These are phyloP conservation scores for Hucho hucho DNA, from an alignment of 2,113 vertebrate species.

Conservation along the genomic window DNA sequence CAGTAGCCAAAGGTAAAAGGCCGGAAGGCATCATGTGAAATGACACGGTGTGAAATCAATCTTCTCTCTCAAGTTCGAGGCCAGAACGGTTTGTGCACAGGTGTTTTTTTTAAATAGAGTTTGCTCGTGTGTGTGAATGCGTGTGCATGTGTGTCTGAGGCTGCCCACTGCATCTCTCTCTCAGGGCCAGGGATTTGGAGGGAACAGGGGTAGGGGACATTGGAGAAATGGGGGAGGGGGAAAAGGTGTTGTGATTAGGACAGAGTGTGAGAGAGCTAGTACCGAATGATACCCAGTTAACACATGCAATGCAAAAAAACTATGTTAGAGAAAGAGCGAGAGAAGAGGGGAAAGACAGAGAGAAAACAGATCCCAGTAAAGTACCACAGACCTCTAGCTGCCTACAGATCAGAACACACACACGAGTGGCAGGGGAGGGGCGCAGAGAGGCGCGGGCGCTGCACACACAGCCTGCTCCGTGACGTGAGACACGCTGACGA, in stretches of 20 bases:
- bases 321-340: slow-evolving; percentile 67
- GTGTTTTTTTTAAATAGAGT: slow-evolving; percentile 19
- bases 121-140: not conserved
- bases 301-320: slow-evolving; percentile 92
- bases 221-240: slow-evolving; percentile 63
- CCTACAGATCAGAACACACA: slow-evolving; percentile 94
- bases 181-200: slow-evolving; percentile 54
- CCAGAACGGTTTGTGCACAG: slow-evolving; percentile 11
- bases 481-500: slow-evolving; percentile 75
- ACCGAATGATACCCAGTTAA: slow-evolving; percentile 83
- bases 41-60: slow-evolving; percentile 1
- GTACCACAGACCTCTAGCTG: slow-evolving; percentile 87
- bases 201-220: slow-evolving; percentile 46
- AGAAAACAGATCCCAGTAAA: slow-evolving; percentile 83
- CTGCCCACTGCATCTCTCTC: slow-evolving; percentile 90
- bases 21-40: not conserved
- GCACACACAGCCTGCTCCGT: slow-evolving; percentile 77
- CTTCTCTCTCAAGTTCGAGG: not conserved
- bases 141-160: slow-evolving; percentile 62
- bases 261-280: slow-evolving; percentile 57
- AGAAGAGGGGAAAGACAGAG: slow-evolving; percentile 58
- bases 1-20: not conserved
- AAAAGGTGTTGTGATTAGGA: slow-evolving; percentile 54
- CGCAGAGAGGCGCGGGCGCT: slow-evolving; percentile 83
- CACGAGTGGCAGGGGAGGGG: slow-evolving; percentile 85